These are phyloP conservation scores for Abscondita cerata DNA, from an alignment of 2,888 invertebrate species.

Conservation along the genomic window DNA sequence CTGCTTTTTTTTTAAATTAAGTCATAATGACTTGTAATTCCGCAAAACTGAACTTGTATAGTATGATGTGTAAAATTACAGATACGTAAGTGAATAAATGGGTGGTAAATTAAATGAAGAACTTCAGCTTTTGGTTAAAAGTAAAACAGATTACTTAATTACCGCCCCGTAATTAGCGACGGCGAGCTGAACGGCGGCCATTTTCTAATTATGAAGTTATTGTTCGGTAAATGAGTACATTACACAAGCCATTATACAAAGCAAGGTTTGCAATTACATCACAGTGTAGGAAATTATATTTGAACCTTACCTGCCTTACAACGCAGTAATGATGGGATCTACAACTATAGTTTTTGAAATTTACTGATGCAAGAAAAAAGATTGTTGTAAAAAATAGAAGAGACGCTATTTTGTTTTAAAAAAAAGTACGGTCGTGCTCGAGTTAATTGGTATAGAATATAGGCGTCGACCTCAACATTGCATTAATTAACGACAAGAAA, in stretches of 20 bases:
- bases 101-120: constrained; percentile 23
- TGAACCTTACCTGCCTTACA: constrained; percentile 27
- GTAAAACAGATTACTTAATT: constrained; percentile 46
- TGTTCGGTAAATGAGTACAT: constrained; percentile 45
- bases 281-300: constrained; percentile 39
- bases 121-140: constrained; percentile 33
- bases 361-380: not conserved
- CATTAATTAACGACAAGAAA: constrained; percentile 47
- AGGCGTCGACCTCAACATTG: constrained; percentile 44
- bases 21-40: constrained; percentile 11
- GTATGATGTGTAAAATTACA: constrained; percentile 1
- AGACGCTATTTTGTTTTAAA: constrained; percentile 14
- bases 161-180: constrained; percentile 47
- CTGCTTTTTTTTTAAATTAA: constrained; percentile 5
- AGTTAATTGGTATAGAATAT: constrained; percentile 47
- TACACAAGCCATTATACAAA: constrained; percentile 41
- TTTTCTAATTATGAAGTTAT: constrained; percentile 47
- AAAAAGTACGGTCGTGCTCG: constrained; percentile 28
- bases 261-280: constrained; percentile 41
- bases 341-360: constrained; percentile 13
- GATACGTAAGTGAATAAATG: constrained; percentile 12
- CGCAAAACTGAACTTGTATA: not conserved
- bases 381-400: not conserved
- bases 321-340: constrained; percentile 19
- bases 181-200: constrained; percentile 45